Evolutionary conservation across 2,888 invertebrate species (phyloP).

Genomic region (Aleiodes alternator): DNA sequence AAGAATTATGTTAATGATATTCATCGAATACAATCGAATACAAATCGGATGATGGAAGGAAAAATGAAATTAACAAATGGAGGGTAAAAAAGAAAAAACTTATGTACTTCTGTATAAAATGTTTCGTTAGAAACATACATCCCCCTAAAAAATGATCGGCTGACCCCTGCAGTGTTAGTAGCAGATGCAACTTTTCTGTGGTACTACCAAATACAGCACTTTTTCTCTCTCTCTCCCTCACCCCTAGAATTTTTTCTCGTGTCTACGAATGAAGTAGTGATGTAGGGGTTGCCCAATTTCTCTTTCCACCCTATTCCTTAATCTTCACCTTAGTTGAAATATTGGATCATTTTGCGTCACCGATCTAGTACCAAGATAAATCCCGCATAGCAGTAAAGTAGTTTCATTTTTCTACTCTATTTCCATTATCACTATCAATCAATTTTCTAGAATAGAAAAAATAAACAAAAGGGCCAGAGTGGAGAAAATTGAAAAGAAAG

Average conservation of each 20-base stretch:
- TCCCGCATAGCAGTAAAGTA: slow-evolving; percentile 49
- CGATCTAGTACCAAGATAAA: slow-evolving; percentile 53
- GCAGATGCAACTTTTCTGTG: slow-evolving; percentile 71
- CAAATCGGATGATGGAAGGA: background rate
- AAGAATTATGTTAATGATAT: no score
- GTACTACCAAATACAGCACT: slow-evolving; percentile 35
- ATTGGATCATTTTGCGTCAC: slow-evolving; percentile 54
- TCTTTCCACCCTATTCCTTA: slow-evolving; percentile 43
- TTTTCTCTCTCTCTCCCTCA: background rate
- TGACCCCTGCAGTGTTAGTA: slow-evolving; percentile 67
- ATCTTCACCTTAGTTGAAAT: slow-evolving; percentile 52
- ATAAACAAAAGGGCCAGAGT: slow-evolving; percentile 7
- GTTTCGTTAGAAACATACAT: slow-evolving; percentile 48
- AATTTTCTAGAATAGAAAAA: slow-evolving; percentile 18
- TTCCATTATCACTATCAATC: slow-evolving; percentile 13
- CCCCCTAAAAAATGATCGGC: slow-evolving; percentile 71
- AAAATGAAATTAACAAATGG: slow-evolving; percentile 29
- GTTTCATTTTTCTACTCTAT: slow-evolving; percentile 29
- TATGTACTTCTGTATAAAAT: slow-evolving; percentile 28
- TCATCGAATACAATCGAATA: no score
- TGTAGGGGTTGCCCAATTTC: slow-evolving; percentile 55
- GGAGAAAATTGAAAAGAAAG: slow-evolving; percentile 20
- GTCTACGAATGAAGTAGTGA: slow-evolving; percentile 33
- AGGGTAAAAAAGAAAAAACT: slow-evolving; percentile 26
- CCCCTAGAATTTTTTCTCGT: slow-evolving; percentile 43